Percentiles rank a stretch among this genome's conserved stretches.
Evolutionary conservation across 2,113 vertebrate genomes (phyloP).

Genomic region (Dissostichus mawsoni): DNA sequence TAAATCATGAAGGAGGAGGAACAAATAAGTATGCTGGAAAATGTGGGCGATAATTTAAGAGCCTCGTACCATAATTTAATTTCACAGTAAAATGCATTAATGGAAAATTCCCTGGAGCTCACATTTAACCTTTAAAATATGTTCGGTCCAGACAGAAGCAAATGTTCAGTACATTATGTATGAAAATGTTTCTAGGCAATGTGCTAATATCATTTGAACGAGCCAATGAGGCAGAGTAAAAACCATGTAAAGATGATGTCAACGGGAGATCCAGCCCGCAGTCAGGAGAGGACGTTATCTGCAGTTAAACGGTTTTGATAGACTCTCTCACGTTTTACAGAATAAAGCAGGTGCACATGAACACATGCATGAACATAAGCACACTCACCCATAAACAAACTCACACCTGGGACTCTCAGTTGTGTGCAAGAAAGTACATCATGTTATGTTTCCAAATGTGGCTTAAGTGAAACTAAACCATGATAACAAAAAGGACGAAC

Average conservation of each 20-base stretch:
- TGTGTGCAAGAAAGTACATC: slow-evolving; percentile 1
- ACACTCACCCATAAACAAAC: slow-evolving; percentile 4
- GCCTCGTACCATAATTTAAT: background rate
- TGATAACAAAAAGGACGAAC: slow-evolving; percentile 22
- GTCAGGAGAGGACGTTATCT: slow-evolving; percentile 39
- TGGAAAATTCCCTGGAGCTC: slow-evolving; percentile 1
- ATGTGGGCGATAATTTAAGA: background rate
- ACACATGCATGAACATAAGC: slow-evolving; percentile 48
- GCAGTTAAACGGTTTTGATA: slow-evolving; percentile 56
- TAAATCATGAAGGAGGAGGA: no score
- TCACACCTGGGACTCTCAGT: slow-evolving; percentile 20
- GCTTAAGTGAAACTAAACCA: slow-evolving; percentile 34
- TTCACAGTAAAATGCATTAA: slow-evolving; percentile 13
- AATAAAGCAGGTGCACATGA: slow-evolving; percentile 50
- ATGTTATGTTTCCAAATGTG: slow-evolving; percentile 49
- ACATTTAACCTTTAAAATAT: slow-evolving; percentile 42
- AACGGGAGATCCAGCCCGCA: slow-evolving; percentile 36
- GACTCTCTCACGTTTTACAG: slow-evolving; percentile 51
- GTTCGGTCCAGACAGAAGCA: slow-evolving; percentile 14
- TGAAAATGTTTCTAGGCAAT: slow-evolving; percentile 33
- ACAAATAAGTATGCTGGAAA: background rate
- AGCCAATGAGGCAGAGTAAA: slow-evolving; percentile 60
- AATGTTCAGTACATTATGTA: slow-evolving; percentile 9
- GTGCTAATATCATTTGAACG: slow-evolving; percentile 40
- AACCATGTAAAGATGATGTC: slow-evolving; percentile 50